Base-by-base conservation (phyloP, 2,888 invertebrate species). In the Brenthis hecate region DNA sequence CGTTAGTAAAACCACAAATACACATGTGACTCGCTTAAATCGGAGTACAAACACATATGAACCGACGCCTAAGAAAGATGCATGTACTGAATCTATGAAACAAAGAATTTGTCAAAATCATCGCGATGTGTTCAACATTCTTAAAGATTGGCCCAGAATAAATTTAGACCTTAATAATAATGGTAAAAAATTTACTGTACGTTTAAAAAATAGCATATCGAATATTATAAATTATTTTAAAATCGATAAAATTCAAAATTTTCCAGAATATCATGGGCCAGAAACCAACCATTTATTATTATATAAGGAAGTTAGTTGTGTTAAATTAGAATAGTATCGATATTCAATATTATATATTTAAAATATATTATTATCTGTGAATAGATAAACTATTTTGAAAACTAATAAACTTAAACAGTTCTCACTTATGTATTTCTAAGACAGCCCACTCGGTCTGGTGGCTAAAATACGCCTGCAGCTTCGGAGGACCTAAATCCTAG, bases 221-320 rank as follows among this genome's bases (percentile, higher is more conserved):
- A 71, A 74, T n/a, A 67, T 82, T 16, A 51, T 84, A 0, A 77
- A 80, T 14, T 73, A 71, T 32, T 76, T 89, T 2, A 80, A 79
- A 65, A 70, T 85, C 14, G 80, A 85, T 68, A 88, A 86, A 78
- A 88, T 89, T 73, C 77, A 85, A 75, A 80, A 70, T 70, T 65
- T 85, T 65, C 81, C 85, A 13, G 71, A 75, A 13, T 81, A 81
- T 68, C 67, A 67, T 32, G 65, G 76, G n/a, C 66, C 72, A 3
- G 75, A 83, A 32, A 72, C 73, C 57, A 68, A 80, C 69, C 70
- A 74, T 48, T 61, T 83, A 36, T 79, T 77, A 67, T 78, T 89
- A 68, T 88, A 85, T 72, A 80, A 76, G 74, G 76, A 73, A 68
- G 75, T 75, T 19, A 81, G 77, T 54, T 28, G 16, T 32, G 43